Base-by-base conservation (phyloP, 2,888 invertebrate species). In the Pollenia amentaria region DNA sequence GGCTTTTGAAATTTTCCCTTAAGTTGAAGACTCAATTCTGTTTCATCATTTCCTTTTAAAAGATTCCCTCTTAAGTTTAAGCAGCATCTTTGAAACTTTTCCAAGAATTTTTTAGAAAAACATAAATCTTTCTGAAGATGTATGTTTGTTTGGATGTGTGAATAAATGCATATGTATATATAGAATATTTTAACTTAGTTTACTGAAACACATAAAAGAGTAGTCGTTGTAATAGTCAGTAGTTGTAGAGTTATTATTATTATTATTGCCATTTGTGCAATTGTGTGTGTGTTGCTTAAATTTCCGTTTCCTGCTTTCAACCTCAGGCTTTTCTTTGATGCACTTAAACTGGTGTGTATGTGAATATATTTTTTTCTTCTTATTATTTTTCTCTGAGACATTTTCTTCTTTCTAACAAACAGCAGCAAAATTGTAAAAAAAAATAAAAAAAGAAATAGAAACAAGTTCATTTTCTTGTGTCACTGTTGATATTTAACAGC, bases 221-320 rank as follows among this genome's bases (percentile, higher is more conserved):
- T 55, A 73, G 64, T 72, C 44, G 7, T 67, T 60, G 29, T 82
- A 29, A 29, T 48, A 65, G 60, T 21, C 11, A 40, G 78, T 21
- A n/a, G 10, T 55, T 29, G 21, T 38, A 29, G n/a, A 29, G 42
- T 65, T 70, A 42, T 53, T 42, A 57, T 46, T 42, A 57, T 46
- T 44, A 21, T 14, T 65, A 60, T 38, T 55, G n/a, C 12, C 29
- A 67, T 42, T 48, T 46, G 73, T 53, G 73, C 14, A 64, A 21
- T 14, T 51, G 38, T n/a, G 65, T 67, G 46, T 77, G 72, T 44
- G 12, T 78, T 73, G 73, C 51, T 81, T 77, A 62, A 79, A 83
- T 83, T 83, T 86, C 86, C 86, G 83, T 86, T 80, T 83, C 79
- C 79, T 75, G 53, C 72, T 65, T 67, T 55, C 79, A 70, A 72